phyloP scores from a whole-genome alignment of 2,888 invertebrate genomes.

The Lasioglossum villosulum region DNA sequence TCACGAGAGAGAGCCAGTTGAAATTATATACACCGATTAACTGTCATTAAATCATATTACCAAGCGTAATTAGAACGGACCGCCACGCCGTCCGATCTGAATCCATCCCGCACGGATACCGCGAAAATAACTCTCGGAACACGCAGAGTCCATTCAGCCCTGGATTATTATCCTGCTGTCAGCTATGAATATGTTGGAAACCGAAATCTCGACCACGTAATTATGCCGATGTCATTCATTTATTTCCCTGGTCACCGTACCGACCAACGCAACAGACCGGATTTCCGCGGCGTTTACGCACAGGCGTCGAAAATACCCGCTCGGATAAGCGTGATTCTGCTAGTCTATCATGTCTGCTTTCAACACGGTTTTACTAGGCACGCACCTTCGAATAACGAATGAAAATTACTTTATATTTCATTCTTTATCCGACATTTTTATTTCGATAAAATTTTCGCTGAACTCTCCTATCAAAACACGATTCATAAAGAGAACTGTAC shows the following conservation, averaged over 20 bases:
- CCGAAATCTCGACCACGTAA: slow-evolving; percentile 57
- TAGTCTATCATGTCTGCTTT: background rate
- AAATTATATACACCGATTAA: slow-evolving; percentile 62
- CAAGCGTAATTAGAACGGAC: slow-evolving; percentile 59
- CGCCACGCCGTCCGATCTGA: slow-evolving; percentile 59
- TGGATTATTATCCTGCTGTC: slow-evolving; percentile 64
- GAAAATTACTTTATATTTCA: too few relatives aligned
- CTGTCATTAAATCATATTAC: slow-evolving; percentile 63
- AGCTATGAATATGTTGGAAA: slow-evolving; percentile 59
- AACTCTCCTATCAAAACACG: background rate
- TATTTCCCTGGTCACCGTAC: slow-evolving; percentile 56
- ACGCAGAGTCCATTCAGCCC: slow-evolving; percentile 60
- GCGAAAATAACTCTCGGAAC: slow-evolving; percentile 64
- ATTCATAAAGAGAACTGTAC: background rate
- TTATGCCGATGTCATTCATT: slow-evolving; percentile 67
- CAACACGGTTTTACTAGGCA: background rate
- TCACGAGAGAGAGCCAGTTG: background rate
- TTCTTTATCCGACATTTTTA: too few relatives aligned
- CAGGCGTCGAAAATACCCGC: background rate
- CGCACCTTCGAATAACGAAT: too few relatives aligned
- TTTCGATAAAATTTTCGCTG: too few relatives aligned
- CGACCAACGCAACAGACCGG: slow-evolving; percentile 14
- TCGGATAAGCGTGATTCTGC: slow-evolving; percentile 4
- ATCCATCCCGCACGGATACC: slow-evolving; percentile 58
- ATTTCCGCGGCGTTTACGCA: slow-evolving; percentile 35